Evolutionary conservation across 1,140 invertebrate species (phyloP).

Genomic region (Nebria ingens): DNA sequence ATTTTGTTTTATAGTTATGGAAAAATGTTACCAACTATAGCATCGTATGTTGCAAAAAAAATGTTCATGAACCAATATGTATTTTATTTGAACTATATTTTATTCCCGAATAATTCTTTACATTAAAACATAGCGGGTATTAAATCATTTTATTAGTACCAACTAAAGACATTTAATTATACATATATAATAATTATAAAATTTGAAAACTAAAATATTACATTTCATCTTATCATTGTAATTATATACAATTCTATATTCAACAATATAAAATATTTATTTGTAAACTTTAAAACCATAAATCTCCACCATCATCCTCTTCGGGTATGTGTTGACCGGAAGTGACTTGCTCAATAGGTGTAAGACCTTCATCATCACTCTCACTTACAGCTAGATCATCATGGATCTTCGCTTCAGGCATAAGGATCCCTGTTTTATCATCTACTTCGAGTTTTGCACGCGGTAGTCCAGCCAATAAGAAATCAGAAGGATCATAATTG

Average conservation of each 20-base stretch:
- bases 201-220: too few relatives aligned
- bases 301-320: slow-evolving; percentile 26
- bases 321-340: slow-evolving; percentile 16
- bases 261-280: not conserved
- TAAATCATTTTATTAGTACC: too few relatives aligned
- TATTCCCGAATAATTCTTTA: too few relatives aligned
- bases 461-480: slow-evolving; percentile 51
- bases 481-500: slow-evolving; percentile 80
- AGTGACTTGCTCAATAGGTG: slow-evolving; percentile 10
- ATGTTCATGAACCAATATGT: too few relatives aligned
- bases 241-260: not conserved
- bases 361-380: slow-evolving; percentile 54
- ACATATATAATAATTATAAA: too few relatives aligned
- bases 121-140: too few relatives aligned
- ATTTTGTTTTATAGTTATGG: too few relatives aligned
- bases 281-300: slow-evolving; percentile 26
- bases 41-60: too few relatives aligned
- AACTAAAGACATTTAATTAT: too few relatives aligned
- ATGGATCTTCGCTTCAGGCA: slow-evolving; percentile 39
- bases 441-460: slow-evolving; percentile 20
- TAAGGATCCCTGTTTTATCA: slow-evolving; percentile 21
- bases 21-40: too few relatives aligned
- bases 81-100: too few relatives aligned
- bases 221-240: too few relatives aligned
- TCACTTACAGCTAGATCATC: slow-evolving; percentile 71